Conservation (phyloP, 2,797 vertebrate species). For the Typhlichthys subterraneus region DNA sequence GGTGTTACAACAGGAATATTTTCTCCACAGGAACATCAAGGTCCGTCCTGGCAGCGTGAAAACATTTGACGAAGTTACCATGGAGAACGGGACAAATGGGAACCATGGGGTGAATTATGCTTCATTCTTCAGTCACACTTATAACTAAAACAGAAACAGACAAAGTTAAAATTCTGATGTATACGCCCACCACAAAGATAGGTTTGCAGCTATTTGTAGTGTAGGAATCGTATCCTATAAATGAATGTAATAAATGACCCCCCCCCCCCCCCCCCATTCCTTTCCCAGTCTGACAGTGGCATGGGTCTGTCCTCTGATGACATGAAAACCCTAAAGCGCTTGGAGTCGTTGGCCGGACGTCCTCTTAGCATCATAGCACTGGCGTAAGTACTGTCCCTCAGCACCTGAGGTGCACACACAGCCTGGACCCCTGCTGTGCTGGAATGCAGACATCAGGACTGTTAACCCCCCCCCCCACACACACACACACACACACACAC, state of each 20-base stretch:
- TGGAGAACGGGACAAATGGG: slow-evolving; percentile 79
- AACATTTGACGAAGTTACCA: slow-evolving; percentile 88
- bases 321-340: slow-evolving; percentile 83
- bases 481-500: slow-evolving; percentile 14
- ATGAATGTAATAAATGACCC: neutral
- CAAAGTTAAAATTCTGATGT: neutral
- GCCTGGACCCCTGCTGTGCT: slow-evolving; percentile 46
- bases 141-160: slow-evolving; percentile 24
- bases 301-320: slow-evolving; percentile 88
- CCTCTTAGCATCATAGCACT: slow-evolving; percentile 90
- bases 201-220: neutral
- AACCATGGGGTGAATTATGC: slow-evolving; percentile 78
- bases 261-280: slow-evolving; percentile 62
- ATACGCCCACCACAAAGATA: neutral
- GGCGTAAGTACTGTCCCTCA: slow-evolving; percentile 80
- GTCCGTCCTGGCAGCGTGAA: slow-evolving; percentile 87
- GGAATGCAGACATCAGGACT: slow-evolving; percentile 73
- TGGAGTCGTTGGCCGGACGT: slow-evolving; percentile 83
- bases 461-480: slow-evolving; percentile 38
- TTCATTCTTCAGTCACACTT: neutral
- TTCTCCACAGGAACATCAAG: slow-evolving; percentile 79
- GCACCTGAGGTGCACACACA: slow-evolving; percentile 20
- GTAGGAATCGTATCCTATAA: neutral
- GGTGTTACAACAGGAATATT: slow-evolving; percentile 46
- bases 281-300: slow-evolving; percentile 85